Base-by-base conservation (phyloP, 2,797 vertebrate species). In the Enteromius mattozi region DNA sequence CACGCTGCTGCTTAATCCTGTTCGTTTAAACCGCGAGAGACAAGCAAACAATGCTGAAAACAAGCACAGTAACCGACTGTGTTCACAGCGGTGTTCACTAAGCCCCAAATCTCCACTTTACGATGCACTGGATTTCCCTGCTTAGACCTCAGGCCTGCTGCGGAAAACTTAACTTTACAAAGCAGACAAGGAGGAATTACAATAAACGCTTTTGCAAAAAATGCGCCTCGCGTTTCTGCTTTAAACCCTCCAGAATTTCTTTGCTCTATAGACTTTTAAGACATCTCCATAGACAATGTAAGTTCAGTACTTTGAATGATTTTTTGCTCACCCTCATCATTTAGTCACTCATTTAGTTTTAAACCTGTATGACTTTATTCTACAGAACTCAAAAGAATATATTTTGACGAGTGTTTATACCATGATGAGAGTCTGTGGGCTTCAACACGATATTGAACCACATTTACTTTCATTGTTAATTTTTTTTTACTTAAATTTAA, bases 41-140 rank as follows among this genome's bases (percentile, higher is more conserved):
- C 83, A 79, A 71, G 76, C 83, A 79, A 84, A 79, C 76, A 84
- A 79, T 79, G 42, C 51, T 6, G 66, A 78, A 71, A 79, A 84
- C 74, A 78, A 78, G 82, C 74, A 59, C 63, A 45, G 63, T 33
- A 56, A 79, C 27, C 3, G n/a, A 80, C 27, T 63, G 81, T 81
- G 61, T 80, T 80, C 77, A 84, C 76, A 75, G 70, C 56, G 4
- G 70, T 40, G 35, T 61, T 70, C 71, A n/a, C 69, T 84, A 76
- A 80, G 61, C 77, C 61, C 40, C 78, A 84, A 80, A 77, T 86
- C 71, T 76, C 37, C 40, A 30, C 59, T 61, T 59, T 76, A 78
- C 68, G 27, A 61, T 84, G 83, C 66, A 27, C 27, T 72, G 37
- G 66, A 72, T 86, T 74, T 75, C 71, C 61, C 81, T 17, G 61